Evolutionary conservation across 2,888 invertebrate species (phyloP).

Genomic region (Xanthostigma xanthostigma): DNA sequence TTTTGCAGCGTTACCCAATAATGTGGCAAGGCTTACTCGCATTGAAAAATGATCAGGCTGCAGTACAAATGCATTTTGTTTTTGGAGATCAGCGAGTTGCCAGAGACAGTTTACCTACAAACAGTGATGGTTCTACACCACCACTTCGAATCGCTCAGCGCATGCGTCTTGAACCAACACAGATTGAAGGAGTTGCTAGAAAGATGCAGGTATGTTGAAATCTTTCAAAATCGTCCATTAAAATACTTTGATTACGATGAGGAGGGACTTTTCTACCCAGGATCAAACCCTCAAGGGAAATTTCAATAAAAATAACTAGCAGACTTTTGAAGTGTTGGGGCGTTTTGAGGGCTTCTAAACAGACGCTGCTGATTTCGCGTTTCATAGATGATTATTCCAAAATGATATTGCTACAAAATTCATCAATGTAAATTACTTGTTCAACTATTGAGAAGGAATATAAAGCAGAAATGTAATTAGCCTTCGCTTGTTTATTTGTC

Average conservation of each 20-base stretch:
- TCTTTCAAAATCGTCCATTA: constrained; percentile 3
- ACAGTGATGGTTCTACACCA: constrained; percentile 69
- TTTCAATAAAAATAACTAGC: no score
- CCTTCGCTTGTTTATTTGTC: no score
- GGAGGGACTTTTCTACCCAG: background rate
- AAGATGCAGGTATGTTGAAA: constrained; percentile 72
- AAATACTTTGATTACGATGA: constrained; percentile 3
- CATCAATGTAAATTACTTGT: no score
- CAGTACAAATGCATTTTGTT: constrained; percentile 98
- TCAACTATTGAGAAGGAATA: no score
- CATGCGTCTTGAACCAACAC: constrained; percentile 91
- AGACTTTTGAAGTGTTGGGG: no score
- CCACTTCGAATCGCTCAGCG: constrained; percentile 88
- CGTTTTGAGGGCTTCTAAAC: no score
- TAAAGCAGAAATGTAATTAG: no score
- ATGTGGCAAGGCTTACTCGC: constrained; percentile 96
- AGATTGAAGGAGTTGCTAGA: constrained; percentile 89
- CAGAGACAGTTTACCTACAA: constrained; percentile 71
- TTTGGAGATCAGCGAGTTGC: constrained; percentile 87
- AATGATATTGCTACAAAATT: no score
- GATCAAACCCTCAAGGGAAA: no score
- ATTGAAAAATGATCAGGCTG: constrained; percentile 91
- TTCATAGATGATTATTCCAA: no score
- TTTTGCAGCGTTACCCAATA: constrained; percentile 76
- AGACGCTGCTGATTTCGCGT: no score